Percentiles rank a stretch among this genome's conserved stretches.
These are phyloP conservation scores for Spilosoma lubricipeda DNA, from an alignment of 2,888 invertebrate species.

Conservation along the genomic window DNA sequence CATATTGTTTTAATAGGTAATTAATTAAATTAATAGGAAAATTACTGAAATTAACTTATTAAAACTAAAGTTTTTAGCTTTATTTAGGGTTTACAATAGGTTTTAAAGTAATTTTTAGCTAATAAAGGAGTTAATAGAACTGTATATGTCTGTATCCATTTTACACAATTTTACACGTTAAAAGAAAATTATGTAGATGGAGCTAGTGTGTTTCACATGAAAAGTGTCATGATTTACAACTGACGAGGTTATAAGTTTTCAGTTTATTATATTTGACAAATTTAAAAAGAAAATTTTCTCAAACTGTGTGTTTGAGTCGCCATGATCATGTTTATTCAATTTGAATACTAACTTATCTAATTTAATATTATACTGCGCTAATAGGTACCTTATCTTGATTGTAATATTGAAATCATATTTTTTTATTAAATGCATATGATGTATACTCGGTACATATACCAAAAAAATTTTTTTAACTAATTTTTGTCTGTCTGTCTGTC, in stretches of 20 bases:
- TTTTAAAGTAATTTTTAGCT: background rate
- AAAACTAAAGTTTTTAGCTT: background rate
- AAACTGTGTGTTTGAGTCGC: background rate
- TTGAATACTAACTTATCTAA: background rate
- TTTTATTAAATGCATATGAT: no score
- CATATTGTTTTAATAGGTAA: background rate
- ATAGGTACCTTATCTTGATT: no score
- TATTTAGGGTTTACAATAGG: background rate
- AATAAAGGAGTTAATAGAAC: background rate
- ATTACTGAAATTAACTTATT: background rate
- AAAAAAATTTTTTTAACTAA: no score
- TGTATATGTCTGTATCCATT: background rate
- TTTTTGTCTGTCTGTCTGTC: no score
- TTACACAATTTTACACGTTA: no score
- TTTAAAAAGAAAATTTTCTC: background rate
- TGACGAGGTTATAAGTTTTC: background rate
- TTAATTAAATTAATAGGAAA: background rate
- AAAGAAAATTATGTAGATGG: slow-evolving; percentile 10
- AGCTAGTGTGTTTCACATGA: slow-evolving; percentile 1
- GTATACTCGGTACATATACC: no score
- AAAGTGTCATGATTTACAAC: background rate
- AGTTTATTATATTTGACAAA: background rate
- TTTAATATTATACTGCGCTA: no score
- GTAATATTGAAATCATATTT: no score
- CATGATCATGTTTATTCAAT: background rate